These are phyloP conservation scores for Caenorhabditis sp. DNA, from an alignment of 2,888 invertebrate genomes.

Conservation along the genomic window DNA sequence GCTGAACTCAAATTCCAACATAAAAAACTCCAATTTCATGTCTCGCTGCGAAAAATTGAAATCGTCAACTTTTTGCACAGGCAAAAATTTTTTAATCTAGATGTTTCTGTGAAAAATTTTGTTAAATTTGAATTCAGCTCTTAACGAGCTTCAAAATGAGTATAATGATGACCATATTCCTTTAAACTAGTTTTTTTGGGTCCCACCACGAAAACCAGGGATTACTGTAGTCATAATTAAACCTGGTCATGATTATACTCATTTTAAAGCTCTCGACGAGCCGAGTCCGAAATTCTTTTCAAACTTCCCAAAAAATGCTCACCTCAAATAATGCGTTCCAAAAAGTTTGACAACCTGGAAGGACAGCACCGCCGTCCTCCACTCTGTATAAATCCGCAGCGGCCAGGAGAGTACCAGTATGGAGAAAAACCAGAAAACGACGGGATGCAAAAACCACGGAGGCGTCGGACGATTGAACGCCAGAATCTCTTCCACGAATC, in stretches of 20 bases:
- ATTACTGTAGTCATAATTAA: too few relatives aligned
- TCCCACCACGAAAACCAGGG: too few relatives aligned
- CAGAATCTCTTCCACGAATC: conserved; percentile 69
- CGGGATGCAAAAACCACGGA: conserved; percentile 86
- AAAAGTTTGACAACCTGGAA: conserved; percentile 88
- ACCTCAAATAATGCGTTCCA: conserved; percentile 85
- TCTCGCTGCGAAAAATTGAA: neutral
- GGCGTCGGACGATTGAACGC: conserved; percentile 69
- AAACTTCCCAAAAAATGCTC: too few relatives aligned
- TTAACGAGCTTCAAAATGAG: too few relatives aligned
- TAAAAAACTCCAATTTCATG: too few relatives aligned
- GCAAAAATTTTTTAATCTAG: too few relatives aligned
- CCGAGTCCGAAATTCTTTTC: neutral
- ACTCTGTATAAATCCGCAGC: conserved; percentile 88
- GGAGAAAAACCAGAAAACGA: conserved; percentile 89
- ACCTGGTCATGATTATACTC: too few relatives aligned
- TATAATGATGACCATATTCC: too few relatives aligned
- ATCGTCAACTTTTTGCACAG: too few relatives aligned
- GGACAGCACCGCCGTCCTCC: conserved; percentile 90
- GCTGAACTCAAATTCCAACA: too few relatives aligned
- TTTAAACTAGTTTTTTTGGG: too few relatives aligned
- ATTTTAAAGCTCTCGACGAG: neutral
- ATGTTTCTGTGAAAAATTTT: too few relatives aligned
- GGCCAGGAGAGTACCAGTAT: conserved; percentile 91
- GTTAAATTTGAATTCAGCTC: neutral